Evolutionary conservation across 2,113 vertebrate genomes (phyloP).

Genomic region (Phaethornis superciliosus): DNA sequence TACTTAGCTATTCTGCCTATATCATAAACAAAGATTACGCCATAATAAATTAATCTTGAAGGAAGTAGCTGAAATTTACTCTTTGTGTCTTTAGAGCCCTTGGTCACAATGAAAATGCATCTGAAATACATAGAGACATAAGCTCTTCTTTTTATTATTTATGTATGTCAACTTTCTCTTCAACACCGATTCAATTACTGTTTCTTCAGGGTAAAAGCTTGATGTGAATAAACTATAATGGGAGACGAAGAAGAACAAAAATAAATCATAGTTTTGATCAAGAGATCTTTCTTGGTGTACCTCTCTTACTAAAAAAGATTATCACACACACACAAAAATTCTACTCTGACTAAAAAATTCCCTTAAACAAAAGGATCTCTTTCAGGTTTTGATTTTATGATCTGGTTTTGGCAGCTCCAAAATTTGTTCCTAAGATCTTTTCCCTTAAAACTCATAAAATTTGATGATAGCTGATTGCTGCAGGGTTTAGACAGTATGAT

Average conservation of each 20-base stretch:
- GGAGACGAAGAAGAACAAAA: conserved; percentile 17
- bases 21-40: conserved; percentile 63
- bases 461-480: neutral
- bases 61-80: conserved; percentile 56
- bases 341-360: neutral
- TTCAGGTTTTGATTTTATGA: neutral
- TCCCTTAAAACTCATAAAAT: neutral
- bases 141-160: conserved; percentile 39
- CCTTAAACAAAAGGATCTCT: neutral
- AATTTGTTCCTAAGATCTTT: neutral
- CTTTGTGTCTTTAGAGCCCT: conserved; percentile 37
- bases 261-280: conserved; percentile 1
- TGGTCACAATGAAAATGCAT: conserved; percentile 38
- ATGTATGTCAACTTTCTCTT: conserved; percentile 42
- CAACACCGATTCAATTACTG: conserved; percentile 58
- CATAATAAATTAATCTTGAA: conserved; percentile 56
- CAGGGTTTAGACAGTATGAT: neutral
- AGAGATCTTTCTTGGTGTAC: neutral
- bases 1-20: conserved; percentile 38
- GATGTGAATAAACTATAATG: conserved; percentile 36
- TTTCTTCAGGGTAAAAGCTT: conserved; percentile 57
- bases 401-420: neutral
- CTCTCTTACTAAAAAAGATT: neutral
- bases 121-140: conserved; percentile 25
- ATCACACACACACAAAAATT: neutral